phyloP scores from a whole-genome alignment of 1,140 invertebrate genomes.

The Platorchestia sp. region DNA sequence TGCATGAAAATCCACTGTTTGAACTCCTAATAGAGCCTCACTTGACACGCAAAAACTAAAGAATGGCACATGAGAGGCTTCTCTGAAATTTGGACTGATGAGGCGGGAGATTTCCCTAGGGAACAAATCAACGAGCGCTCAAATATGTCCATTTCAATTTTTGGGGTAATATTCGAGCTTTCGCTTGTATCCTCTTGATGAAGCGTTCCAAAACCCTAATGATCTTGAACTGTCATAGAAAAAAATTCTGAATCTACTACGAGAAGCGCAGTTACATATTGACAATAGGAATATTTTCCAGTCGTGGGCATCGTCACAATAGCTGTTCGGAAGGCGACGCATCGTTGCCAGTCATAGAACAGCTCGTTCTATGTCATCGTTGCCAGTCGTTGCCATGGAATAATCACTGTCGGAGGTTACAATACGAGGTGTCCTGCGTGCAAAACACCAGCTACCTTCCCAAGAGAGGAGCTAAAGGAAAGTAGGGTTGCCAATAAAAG shows the following conservation, averaged over 20 bases:
- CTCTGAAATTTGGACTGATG: constrained; percentile 7
- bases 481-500: too few relatives aligned
- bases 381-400: too few relatives aligned
- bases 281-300: too few relatives aligned
- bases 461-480: too few relatives aligned
- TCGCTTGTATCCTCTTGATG: background rate
- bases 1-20: background rate
- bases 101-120: background rate
- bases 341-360: too few relatives aligned
- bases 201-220: background rate
- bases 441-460: too few relatives aligned
- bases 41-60: background rate
- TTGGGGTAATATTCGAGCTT: background rate
- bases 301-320: too few relatives aligned
- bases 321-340: too few relatives aligned
- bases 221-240: background rate
- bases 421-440: too few relatives aligned
- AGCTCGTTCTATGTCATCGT: too few relatives aligned
- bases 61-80: background rate
- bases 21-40: background rate
- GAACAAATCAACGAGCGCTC: background rate
- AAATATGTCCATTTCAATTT: background rate
- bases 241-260: background rate
- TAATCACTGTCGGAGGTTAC: too few relatives aligned
- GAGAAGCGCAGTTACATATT: too few relatives aligned